These are phyloP conservation scores for Drosophila anomelani DNA, from an alignment of 2,888 invertebrate genomes.

Conservation along the genomic window DNA sequence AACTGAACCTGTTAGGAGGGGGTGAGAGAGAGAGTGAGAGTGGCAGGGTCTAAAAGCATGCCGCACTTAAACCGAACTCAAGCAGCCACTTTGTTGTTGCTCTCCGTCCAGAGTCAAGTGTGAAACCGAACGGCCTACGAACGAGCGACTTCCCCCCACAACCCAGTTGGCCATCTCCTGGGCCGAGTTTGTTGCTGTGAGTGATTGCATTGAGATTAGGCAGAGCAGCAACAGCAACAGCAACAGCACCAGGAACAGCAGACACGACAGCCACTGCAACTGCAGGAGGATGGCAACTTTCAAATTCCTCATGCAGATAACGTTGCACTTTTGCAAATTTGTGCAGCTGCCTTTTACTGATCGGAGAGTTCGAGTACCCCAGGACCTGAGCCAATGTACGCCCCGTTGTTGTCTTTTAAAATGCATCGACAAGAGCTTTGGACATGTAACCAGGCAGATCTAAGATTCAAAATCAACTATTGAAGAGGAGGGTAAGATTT, in stretches of 20 bases:
- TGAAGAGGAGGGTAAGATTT: not conserved
- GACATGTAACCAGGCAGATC: constrained; percentile 12
- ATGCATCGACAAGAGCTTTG: constrained; percentile 64
- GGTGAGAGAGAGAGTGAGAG: not conserved
- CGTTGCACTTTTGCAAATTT: constrained; percentile 67
- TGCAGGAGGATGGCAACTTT: constrained; percentile 46
- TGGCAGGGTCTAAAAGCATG: constrained; percentile 63
- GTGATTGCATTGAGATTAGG: constrained; percentile 79
- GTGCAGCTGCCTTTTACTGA: constrained; percentile 32
- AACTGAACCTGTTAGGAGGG: not conserved
- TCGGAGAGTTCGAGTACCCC: constrained; percentile 31
- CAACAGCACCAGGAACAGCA: too few species aligned
- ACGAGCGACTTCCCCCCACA: constrained; percentile 9
- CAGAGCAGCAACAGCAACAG: constrained; percentile 48
- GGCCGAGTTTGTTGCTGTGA: constrained; percentile 59
- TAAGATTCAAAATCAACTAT: constrained; percentile 10
- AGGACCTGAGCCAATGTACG: constrained; percentile 25
- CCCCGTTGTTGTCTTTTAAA: constrained; percentile 69
- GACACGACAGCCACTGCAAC: constrained; percentile 16
- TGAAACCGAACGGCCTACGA: constrained; percentile 41
- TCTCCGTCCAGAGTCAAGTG: constrained; percentile 36
- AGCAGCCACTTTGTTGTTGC: constrained; percentile 71
- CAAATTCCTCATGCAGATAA: constrained; percentile 67
- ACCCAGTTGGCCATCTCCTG: constrained; percentile 17
- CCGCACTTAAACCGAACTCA: constrained; percentile 70